These are phyloP conservation scores for Cheirogaleus medius DNA, from an alignment of 2,113 vertebrate species.

Conservation along the genomic window DNA sequence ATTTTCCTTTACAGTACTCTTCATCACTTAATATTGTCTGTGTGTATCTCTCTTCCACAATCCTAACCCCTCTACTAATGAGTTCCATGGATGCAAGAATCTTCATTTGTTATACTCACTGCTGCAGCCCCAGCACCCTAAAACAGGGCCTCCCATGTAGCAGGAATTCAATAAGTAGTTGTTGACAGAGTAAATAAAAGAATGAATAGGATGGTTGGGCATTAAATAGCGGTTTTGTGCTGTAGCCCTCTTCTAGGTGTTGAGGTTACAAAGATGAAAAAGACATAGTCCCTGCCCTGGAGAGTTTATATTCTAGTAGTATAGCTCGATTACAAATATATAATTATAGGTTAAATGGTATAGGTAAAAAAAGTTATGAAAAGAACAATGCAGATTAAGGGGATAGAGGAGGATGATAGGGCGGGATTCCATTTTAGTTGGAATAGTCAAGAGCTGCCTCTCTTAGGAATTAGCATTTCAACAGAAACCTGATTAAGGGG, in stretches of 20 bases:
- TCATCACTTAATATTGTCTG: background rate
- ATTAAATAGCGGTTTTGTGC: background rate
- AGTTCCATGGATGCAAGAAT: background rate
- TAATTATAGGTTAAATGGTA: background rate
- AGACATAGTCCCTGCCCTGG: background rate
- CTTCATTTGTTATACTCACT: slow-evolving; percentile 30
- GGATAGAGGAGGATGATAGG: background rate
- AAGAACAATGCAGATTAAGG: background rate
- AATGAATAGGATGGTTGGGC: background rate
- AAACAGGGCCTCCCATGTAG: background rate
- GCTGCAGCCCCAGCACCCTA: background rate
- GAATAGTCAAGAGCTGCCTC: background rate
- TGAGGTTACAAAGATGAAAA: slow-evolving; percentile 32
- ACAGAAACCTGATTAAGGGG: background rate
- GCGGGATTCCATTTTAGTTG: background rate
- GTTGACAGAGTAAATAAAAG: background rate
- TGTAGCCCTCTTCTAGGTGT: background rate
- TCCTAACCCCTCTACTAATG: background rate
- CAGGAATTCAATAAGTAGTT: background rate
- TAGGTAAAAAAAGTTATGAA: background rate
- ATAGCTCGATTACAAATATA: background rate
- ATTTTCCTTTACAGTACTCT: background rate
- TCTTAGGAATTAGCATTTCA: background rate
- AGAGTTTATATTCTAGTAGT: slow-evolving; percentile 23
- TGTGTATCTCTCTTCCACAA: background rate